Conservation (phyloP, 2,113 vertebrate species). For the Poeciliopsis prolifica region DNA sequence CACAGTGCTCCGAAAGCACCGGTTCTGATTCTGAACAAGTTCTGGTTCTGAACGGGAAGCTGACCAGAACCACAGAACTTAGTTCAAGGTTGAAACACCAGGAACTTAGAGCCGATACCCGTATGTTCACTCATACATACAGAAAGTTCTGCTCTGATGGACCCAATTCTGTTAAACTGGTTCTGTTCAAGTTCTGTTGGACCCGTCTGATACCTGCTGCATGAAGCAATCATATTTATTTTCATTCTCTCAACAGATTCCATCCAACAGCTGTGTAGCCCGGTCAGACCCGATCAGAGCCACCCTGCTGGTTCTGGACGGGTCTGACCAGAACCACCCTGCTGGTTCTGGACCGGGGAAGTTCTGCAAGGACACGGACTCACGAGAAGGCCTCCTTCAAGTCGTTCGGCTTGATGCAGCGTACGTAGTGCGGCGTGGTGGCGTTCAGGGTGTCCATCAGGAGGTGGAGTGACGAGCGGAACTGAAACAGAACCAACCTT, state of each 20-base stretch:
- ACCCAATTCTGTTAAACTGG: neutral
- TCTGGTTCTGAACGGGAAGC: neutral
- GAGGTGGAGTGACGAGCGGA: constrained; percentile 90
- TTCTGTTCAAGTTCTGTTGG: neutral
- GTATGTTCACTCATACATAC: neutral
- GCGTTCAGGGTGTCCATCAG: constrained; percentile 96
- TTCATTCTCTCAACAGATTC: too few species aligned
- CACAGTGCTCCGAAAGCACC: too few species aligned
- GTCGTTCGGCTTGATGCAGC: constrained; percentile 97
- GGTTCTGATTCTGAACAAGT: neutral
- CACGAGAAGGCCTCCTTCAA: constrained; percentile 90
- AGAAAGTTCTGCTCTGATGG: neutral
- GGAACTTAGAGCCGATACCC: neutral
- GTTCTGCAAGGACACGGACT: constrained; percentile 62
- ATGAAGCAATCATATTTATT: neutral
- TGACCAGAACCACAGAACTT: neutral
- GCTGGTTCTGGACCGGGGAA: neutral
- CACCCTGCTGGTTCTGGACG: neutral
- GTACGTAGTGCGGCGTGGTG: constrained; percentile 94
- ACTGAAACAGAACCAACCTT: constrained; percentile 72
- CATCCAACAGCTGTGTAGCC: too few species aligned
- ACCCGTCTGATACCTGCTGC: neutral
- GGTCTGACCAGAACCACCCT: neutral
- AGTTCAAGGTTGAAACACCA: neutral
- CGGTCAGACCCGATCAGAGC: neutral